Percentiles rank a stretch among this genome's conserved stretches.
Conservation (phyloP, 2,797 vertebrate species). For the Denticeps clupeoides region DNA sequence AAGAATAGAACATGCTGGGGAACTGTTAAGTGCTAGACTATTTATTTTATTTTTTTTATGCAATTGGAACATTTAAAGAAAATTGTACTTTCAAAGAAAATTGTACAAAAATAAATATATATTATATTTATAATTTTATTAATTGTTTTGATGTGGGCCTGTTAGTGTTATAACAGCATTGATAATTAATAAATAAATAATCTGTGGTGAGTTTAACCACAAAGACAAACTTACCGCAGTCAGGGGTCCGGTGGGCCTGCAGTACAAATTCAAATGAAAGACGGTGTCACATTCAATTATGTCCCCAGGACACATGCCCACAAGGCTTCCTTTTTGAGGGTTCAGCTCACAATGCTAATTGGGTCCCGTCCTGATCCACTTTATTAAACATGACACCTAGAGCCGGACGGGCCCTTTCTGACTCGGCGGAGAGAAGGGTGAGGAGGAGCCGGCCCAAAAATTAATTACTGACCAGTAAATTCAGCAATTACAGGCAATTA, state of each 20-base stretch:
- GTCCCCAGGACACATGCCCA: slow-evolving; percentile 50
- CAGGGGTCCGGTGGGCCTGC: slow-evolving; percentile 27
- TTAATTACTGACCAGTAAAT: slow-evolving; percentile 76
- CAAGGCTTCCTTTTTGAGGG: slow-evolving; percentile 57
- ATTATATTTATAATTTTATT: no score
- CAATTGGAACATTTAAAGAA: no score
- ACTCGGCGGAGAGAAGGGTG: slow-evolving; percentile 24
- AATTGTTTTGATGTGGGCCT: no score
- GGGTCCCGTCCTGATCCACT: slow-evolving; percentile 54
- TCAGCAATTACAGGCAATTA: slow-evolving; percentile 77
- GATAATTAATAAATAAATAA: no score
- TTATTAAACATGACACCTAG: slow-evolving; percentile 73
- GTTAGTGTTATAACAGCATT: no score
- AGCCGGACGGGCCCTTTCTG: slow-evolving; percentile 59
- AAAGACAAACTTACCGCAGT: no score
- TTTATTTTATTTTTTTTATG: no score
- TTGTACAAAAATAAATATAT: no score
- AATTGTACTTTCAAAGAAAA: no score
- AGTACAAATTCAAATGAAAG: slow-evolving; percentile 56
- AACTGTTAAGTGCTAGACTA: no score
- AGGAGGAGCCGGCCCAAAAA: slow-evolving; percentile 42
- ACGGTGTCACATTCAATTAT: slow-evolving; percentile 65
- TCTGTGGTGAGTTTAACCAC: no score
- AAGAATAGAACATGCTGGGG: no score
- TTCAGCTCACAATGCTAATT: slow-evolving; percentile 74